Base-by-base conservation (phyloP, 2,113 vertebrate species). In the Sylvietta virens region DNA sequence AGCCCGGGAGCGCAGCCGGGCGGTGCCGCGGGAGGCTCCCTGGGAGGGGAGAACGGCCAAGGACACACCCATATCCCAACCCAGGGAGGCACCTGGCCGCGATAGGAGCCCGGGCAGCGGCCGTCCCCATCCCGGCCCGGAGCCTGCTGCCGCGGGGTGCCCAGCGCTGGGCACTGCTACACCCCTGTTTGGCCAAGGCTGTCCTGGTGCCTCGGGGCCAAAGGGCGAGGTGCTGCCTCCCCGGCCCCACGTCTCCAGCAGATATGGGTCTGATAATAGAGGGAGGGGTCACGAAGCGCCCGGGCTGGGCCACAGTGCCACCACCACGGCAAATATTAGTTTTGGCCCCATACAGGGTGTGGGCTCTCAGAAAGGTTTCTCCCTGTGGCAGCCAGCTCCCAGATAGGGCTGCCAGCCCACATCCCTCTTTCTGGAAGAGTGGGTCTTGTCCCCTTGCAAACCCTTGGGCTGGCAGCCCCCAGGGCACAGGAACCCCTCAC, bases 1-100 rank as follows among this genome's bases (percentile, higher is more conserved):
- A 53, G 22, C 57, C 8, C 5, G 1, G 7, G 22, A 17, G 44
- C 50, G 2, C 0, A 2, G 40, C 39, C 31, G 5, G 50, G 13
- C 7, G 24, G 62, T 5, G 7, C 11, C 1, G 20, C 23, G 21
- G 53, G 56, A 40, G 51, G 26, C 58, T 37, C 37, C 19, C 13
- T 19, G 51, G 73, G 77, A 73, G 30, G 56, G 42, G 21, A 72
- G 23, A 12, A 6, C 2, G 12, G 54, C 54, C 3, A 50, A 54
- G 35, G 30, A 44, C 2, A 2, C 54, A 44, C 18, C 54, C 30
- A 3, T 44, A 20, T 69, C 35, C 71, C 48, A 9, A 4, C 21
- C 58, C 4, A 9, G 44, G 54, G 51, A n/a, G 39, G 88, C 40
- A 17, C 60, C 74, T n/a, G 64, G 44, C 17, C 0, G 8, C 21